Percentiles rank a stretch among this genome's conserved stretches.
These are phyloP conservation scores for Latrodectus geometricus DNA, from an alignment of 1,140 invertebrate species.

Conservation along the genomic window DNA sequence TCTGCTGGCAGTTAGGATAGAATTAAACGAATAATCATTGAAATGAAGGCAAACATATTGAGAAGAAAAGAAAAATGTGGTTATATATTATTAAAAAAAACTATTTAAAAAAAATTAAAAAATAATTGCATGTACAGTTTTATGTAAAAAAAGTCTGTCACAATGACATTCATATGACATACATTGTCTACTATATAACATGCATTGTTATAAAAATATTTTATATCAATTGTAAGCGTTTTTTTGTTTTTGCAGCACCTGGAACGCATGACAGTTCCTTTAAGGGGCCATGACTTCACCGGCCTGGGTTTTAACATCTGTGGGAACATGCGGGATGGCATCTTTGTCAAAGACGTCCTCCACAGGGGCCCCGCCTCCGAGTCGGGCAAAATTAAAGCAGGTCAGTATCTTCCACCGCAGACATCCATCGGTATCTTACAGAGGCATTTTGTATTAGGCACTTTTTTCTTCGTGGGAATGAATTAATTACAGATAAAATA, in stretches of 20 bases:
- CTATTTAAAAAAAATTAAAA: background rate
- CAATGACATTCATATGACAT: no score
- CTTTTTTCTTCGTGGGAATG: no score
- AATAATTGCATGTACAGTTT: background rate
- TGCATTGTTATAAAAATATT: background rate
- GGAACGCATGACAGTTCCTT: constrained; percentile 76
- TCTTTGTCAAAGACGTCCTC: constrained; percentile 87
- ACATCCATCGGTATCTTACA: no score
- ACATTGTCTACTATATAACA: background rate
- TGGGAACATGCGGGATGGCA: constrained; percentile 89
- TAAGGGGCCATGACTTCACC: constrained; percentile 88
- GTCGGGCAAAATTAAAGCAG: constrained; percentile 83
- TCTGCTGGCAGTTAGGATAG: no score
- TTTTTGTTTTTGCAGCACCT: constrained; percentile 69
- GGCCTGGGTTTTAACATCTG: constrained; percentile 90
- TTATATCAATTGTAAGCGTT: background rate
- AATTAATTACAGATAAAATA: no score
- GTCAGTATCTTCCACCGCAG: constrained; percentile 71
- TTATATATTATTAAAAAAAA: background rate
- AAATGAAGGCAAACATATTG: no score
- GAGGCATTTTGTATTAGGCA: no score
- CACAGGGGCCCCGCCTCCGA: constrained; percentile 88
- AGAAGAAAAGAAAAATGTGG: no score
- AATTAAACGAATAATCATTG: no score
- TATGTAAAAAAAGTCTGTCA: background rate